Percentiles rank a stretch among this genome's conserved stretches.
phyloP scores from a whole-genome alignment of 2,113 vertebrate genomes.

The Cryptoleucopteryx plumbea region DNA sequence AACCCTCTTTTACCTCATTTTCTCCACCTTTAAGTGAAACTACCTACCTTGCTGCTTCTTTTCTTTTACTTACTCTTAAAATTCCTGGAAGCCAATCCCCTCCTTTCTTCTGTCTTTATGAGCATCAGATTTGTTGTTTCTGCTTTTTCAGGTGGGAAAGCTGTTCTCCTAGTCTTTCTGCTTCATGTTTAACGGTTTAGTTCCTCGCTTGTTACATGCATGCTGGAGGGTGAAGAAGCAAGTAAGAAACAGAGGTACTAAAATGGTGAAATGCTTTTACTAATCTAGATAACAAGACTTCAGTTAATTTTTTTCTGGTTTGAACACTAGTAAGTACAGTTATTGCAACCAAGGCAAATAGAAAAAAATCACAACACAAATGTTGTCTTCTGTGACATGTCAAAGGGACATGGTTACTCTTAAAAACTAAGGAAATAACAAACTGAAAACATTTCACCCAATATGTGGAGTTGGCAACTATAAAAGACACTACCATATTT shows the following conservation, averaged over 20 bases:
- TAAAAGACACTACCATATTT: not conserved
- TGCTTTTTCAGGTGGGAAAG: not conserved
- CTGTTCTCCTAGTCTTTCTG: not conserved
- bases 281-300: not conserved
- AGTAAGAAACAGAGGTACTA: not conserved
- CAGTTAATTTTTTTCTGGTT: not conserved
- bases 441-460: not conserved
- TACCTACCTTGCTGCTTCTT: not conserved
- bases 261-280: not conserved
- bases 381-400: not conserved
- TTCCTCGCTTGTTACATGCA: not conserved
- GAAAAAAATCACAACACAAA: not conserved
- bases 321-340: not conserved
- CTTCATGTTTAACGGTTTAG: not conserved
- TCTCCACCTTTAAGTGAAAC: not conserved
- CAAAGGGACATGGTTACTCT: not conserved
- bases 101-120: not conserved
- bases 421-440: not conserved
- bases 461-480: not conserved
- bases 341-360: not conserved
- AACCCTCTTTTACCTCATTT: rapidly evolving
- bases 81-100: not conserved
- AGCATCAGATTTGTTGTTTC: not conserved
- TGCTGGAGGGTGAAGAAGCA: not conserved
- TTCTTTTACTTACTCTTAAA: not conserved